A percentile compares a stretch with the other conserved stretches of the same genome.
phyloP scores from a whole-genome alignment of 2,888 invertebrate genomes.

The Falcaria lacertinaria region DNA sequence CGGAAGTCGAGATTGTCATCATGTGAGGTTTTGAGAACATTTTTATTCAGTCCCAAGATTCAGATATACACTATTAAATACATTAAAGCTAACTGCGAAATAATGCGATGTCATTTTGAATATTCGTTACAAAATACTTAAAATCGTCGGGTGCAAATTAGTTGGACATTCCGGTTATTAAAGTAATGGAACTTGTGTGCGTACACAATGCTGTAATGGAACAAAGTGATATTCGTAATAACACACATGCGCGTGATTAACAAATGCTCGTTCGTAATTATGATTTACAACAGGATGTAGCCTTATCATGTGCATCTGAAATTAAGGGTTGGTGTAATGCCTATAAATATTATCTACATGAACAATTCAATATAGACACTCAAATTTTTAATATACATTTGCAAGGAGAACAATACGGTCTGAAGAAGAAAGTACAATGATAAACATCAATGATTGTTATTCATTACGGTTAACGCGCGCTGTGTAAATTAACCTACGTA shows the following conservation, averaged over 20 bases:
- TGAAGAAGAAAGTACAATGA: conserved; percentile 61
- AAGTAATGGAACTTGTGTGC: conserved; percentile 6
- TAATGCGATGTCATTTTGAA: conserved; percentile 19
- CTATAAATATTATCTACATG: conserved; percentile 17
- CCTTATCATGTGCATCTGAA: conserved; percentile 26
- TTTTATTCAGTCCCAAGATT: conserved; percentile 53
- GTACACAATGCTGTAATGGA: conserved; percentile 9
- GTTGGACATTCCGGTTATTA: conserved; percentile 12
- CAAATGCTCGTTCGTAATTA: conserved; percentile 18
- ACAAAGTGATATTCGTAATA: conserved; percentile 19
- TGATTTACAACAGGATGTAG: conserved; percentile 25
- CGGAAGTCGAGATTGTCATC: conserved; percentile 69
- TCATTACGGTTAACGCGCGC: conserved; percentile 55
- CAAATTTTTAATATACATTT: conserved; percentile 32
- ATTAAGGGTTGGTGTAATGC: conserved; percentile 22
- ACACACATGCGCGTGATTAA: conserved; percentile 11
- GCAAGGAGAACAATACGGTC: conserved; percentile 48
- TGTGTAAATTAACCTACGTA: conserved; percentile 47
- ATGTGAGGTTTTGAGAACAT: conserved; percentile 45
- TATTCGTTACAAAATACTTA: conserved; percentile 1
- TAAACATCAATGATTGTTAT: conserved; percentile 56
- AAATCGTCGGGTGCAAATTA: conserved; percentile 19
- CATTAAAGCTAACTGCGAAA: conserved; percentile 30
- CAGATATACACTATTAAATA: conserved; percentile 39
- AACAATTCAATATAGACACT: conserved; percentile 28